Evolutionary conservation across 2,888 invertebrate species (phyloP), one percentile per base, ranked within the genome.

Genomic region (Cryptophagus acutangulus): DNA sequence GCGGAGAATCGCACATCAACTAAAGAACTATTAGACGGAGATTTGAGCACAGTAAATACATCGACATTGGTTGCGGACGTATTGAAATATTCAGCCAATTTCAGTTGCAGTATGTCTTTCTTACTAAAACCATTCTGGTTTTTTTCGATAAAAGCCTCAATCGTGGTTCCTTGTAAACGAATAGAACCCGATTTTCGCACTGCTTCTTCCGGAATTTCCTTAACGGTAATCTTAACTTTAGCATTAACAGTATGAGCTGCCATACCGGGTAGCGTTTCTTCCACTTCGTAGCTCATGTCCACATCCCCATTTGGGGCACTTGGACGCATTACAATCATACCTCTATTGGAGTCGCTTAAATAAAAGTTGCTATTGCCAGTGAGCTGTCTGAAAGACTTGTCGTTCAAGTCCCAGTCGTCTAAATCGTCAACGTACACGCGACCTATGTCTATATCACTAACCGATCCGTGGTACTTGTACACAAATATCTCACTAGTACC

Each of bases 371-470:
- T 54, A 49, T 80, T 77, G 38, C 70, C 69, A 2, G 75, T 70
- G 85, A 87, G 89, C 46, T 74, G 74, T 4, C 54, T 34, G 65
- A 94, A 99, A 9, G 76, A 71, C 71, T 99, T 99, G 68, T 97
- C 94, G 0, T 81, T 81, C 34, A 93, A 70, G 69, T 99, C 97
- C 96, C 96, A 97, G 65, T 97, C 97, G 62, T 99, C 99, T 0
- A 82, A 79, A 70, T 99, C 97, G 29, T 88, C 81, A 0, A 96
- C 96, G 71, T 87, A 97, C 1, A 92, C 91, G 1, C 90, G 76
- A 0, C 97, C 97, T 41, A 97, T 91, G 51, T 84, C 81, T 0
- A 85, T 85, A 48, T 85, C 81, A 0, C 84, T 86, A 0, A 83
- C 79, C 54, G 84, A 79, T 45, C 90, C 90, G 78, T 84, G 86